Conservation (phyloP, 1,140 invertebrate species). For the Macrobrachium nipponense region DNA sequence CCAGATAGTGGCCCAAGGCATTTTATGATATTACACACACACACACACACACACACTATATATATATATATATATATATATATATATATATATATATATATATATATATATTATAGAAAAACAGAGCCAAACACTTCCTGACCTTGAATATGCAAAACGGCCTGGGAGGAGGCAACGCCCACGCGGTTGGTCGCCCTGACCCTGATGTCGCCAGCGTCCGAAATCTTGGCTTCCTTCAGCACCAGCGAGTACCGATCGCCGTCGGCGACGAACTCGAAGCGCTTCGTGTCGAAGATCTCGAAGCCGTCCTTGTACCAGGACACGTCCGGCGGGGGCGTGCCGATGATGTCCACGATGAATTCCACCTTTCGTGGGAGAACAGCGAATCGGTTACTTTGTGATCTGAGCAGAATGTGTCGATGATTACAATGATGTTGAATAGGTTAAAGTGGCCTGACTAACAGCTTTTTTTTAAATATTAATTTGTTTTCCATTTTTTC, state of each 20-base stretch:
- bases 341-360: conserved; percentile 84
- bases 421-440: too few relatives aligned
- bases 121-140: conserved; percentile 20
- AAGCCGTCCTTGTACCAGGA: conserved; percentile 91
- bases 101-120: background rate
- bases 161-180: conserved; percentile 81
- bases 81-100: too few relatives aligned
- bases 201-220: conserved; percentile 88
- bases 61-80: too few relatives aligned
- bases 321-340: conserved; percentile 85
- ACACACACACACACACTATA: too few relatives aligned
- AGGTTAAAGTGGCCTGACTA: too few relatives aligned
- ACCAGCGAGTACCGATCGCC: conserved; percentile 82
- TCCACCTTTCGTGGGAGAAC: conserved; percentile 73
- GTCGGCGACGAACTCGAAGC: conserved; percentile 73
- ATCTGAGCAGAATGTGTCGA: too few relatives aligned
- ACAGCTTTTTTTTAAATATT: too few relatives aligned
- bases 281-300: conserved; percentile 59
- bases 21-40: too few relatives aligned
- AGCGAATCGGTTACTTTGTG: too few relatives aligned
- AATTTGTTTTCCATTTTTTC: too few relatives aligned
- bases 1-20: too few relatives aligned
- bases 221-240: conserved; percentile 82
- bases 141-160: conserved; percentile 80
- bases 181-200: conserved; percentile 86